These are phyloP conservation scores for Steinernema carpocapsae DNA, from an alignment of 2,888 invertebrate species.

Conservation along the genomic window DNA sequence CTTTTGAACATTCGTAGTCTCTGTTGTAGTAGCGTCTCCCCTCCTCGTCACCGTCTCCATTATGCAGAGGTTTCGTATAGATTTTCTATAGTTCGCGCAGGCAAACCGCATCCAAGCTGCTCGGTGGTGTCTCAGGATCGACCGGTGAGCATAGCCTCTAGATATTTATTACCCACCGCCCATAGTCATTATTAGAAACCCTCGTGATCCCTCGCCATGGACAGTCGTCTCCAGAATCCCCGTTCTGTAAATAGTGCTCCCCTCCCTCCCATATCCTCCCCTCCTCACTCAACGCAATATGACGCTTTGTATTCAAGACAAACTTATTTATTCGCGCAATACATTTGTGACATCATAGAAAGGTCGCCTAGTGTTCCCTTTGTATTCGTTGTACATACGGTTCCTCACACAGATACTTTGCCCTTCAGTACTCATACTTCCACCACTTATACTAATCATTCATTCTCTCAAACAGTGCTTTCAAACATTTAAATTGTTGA, in stretches of 20 bases:
- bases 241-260: not conserved
- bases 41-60: not conserved
- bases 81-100: slow-evolving; percentile 18
- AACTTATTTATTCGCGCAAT: slow-evolving; percentile 28
- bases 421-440: not conserved
- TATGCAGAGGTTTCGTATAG: slow-evolving; percentile 22
- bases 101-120: not conserved
- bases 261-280: not conserved
- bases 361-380: slow-evolving; percentile 30
- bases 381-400: slow-evolving; percentile 28
- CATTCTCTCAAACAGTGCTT: slow-evolving; percentile 31
- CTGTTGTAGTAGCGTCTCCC: slow-evolving; percentile 25
- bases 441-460: slow-evolving; percentile 24
- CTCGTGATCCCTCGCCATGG: not conserved
- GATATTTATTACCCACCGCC: slow-evolving; percentile 29
- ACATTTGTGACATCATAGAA: slow-evolving; percentile 27
- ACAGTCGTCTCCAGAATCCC: not conserved
- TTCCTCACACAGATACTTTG: not conserved
- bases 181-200: slow-evolving; percentile 32
- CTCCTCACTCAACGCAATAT: slow-evolving; percentile 20
- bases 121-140: slow-evolving; percentile 31
- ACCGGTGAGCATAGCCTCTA: slow-evolving; percentile 31
- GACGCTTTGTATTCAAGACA: slow-evolving; percentile 16
- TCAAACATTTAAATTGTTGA: slow-evolving; percentile 15
- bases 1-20: slow-evolving; percentile 26